Evolutionary conservation across 2,113 vertebrate genomes (phyloP), one percentile per base, ranked within the genome.

Genomic region (Vidua macroura): DNA sequence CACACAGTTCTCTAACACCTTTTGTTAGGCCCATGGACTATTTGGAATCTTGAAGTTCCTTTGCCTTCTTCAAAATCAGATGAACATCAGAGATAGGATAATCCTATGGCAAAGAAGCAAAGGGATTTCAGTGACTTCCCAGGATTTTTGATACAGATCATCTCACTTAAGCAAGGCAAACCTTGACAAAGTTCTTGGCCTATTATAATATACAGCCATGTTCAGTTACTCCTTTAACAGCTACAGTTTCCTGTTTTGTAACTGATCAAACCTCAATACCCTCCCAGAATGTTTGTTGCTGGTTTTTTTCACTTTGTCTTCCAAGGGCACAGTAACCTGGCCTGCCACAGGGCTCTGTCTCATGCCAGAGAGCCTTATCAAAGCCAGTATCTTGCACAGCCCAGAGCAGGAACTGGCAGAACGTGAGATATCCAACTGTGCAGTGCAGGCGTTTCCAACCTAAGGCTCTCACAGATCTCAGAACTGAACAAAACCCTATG

Each of bases 51-150:
- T 99, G 99, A 84, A 99, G 98, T 11, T 99, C 99, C 98, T 99
- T 99, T 90, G 99, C 99, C 93, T 99, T 99, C 95, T 98, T 98
- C 92, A 99, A 96, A 97, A 99, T 99, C 88, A 98, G 98, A 93
- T 98, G 98, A 63, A 99, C 99, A 28, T 99, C 99, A 59, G 98
- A 98, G 97, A 99, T 99, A 13, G 99, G 99, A 88, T 99, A 99
- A 95, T 99, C 99, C 99, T 99, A 76, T 28, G 44, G 80, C 23
- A 86, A 68, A 66, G 69, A 83, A 24, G 23, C 27, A 44, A 69
- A 69, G n/a, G 1, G 8, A 66, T 24, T 2, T 18, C 48, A 73
- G 41, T 43, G 33, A 63, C 60, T 52, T 14, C 30, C 49, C 13
- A 37, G 17, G 12, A 7, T 39, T 63, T 69, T 43, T 67, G 33